These are phyloP conservation scores for Gnatocerus cornutus DNA, from an alignment of 2,888 invertebrate species.

Conservation along the genomic window DNA sequence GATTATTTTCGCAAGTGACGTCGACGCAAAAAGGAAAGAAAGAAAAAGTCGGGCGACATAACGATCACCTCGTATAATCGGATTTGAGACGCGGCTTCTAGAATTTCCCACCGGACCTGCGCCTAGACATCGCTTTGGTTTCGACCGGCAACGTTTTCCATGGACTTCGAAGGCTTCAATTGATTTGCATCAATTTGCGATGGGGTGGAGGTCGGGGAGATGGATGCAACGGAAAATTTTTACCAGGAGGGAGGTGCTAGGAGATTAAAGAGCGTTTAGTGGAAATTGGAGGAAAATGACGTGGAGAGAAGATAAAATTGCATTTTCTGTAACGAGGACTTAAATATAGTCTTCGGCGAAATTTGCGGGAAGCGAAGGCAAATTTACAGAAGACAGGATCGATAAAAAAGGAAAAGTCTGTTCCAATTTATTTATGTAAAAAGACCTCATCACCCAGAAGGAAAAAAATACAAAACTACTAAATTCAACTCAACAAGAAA, in stretches of 20 bases:
- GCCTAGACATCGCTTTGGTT: conserved; percentile 48
- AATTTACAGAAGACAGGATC: no score
- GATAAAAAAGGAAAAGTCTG: no score
- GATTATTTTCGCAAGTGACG: conserved; percentile 27
- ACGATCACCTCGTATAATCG: conserved; percentile 46
- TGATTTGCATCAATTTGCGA: conserved; percentile 63
- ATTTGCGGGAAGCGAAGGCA: background rate
- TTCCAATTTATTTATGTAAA: no score
- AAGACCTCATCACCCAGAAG: no score
- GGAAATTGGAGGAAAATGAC: background rate
- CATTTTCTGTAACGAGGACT: background rate
- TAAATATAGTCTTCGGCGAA: background rate
- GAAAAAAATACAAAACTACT: no score
- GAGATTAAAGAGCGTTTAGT: background rate
- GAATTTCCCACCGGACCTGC: conserved; percentile 39
- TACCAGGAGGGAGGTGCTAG: background rate
- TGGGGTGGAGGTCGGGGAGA: conserved; percentile 35
- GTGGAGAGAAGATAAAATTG: conserved; percentile 1
- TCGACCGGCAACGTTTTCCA: conserved; percentile 35
- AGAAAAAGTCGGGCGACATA: conserved; percentile 31
- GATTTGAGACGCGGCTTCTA: conserved; percentile 46
- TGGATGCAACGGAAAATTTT: conserved; percentile 3
- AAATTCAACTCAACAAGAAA: no score
- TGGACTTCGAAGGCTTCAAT: conserved; percentile 62
- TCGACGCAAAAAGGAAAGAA: conserved; percentile 2